Conservation (phyloP, 2,888 invertebrate species). For the Schizaphis graminum region DNA sequence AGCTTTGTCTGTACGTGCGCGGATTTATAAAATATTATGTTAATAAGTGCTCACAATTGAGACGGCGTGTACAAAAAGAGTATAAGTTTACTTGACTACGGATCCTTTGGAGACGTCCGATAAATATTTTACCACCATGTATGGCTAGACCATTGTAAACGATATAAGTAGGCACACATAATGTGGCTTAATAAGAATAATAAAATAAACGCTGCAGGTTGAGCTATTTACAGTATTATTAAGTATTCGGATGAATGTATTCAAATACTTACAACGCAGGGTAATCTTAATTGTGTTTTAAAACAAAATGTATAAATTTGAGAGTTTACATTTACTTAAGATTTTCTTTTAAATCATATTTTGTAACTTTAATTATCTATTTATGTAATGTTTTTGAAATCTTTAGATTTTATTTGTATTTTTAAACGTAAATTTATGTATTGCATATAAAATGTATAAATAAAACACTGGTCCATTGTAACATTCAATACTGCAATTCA, state of each 20-base stretch:
- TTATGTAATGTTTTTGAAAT: not conserved
- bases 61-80: not conserved
- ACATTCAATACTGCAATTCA: not conserved
- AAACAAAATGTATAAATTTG: not conserved
- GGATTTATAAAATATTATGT: not conserved
- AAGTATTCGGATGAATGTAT: not conserved
- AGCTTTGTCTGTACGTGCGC: not conserved
- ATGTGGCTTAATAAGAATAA: not conserved
- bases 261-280: not conserved
- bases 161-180: not conserved
- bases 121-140: constrained; percentile 11
- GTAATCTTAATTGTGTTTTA: not conserved
- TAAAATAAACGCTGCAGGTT: not conserved
- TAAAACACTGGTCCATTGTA: not conserved
- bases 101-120: not conserved
- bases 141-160: not conserved
- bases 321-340: not conserved
- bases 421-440: not conserved
- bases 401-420: not conserved
- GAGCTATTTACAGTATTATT: not conserved
- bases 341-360: not conserved
- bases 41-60: not conserved
- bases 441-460: not conserved
- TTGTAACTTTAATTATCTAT: not conserved
- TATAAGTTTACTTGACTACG: not conserved